These are phyloP conservation scores for Lepisosteus osseus DNA, from an alignment of 2,113 vertebrate species.

Conservation along the genomic window DNA sequence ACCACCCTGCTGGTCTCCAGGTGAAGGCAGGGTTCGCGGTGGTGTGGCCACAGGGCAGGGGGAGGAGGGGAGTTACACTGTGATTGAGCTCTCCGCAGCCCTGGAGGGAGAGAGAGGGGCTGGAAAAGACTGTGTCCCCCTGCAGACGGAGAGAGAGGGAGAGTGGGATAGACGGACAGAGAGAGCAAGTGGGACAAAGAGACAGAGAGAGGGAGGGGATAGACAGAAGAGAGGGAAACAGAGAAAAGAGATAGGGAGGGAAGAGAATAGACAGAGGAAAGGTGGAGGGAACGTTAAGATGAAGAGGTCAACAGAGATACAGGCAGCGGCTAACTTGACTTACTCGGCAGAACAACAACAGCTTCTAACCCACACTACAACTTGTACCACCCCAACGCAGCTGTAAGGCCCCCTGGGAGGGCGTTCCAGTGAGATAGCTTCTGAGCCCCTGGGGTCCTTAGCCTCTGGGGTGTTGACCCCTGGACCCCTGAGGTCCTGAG, in stretches of 20 bases:
- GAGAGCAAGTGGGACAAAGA: neutral
- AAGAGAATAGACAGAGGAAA: neutral
- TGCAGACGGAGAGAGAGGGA: conserved; percentile 47
- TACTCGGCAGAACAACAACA: conserved; percentile 32
- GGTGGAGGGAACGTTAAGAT: neutral
- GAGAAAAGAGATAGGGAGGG: neutral
- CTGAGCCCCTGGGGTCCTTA: conserved; percentile 39
- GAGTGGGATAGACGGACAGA: neutral
- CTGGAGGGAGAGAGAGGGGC: conserved; percentile 71
- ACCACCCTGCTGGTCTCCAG: conserved; percentile 31
- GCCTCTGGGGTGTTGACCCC: conserved; percentile 1
- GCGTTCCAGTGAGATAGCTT: neutral
- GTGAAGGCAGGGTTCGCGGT: conserved; percentile 59
- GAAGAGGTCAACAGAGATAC: conserved; percentile 21
- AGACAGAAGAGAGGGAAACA: neutral
- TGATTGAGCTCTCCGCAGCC: conserved; percentile 72
- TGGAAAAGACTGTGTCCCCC: conserved; percentile 75
- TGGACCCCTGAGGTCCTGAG: conserved; percentile 5
- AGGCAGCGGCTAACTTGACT: conserved; percentile 40
- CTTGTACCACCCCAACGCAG: conserved; percentile 55
- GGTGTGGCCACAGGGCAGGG: conserved; percentile 59
- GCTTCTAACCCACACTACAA: conserved; percentile 52
- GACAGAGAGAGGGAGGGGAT: neutral
- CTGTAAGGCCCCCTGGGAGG: conserved; percentile 4
- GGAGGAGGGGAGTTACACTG: conserved; percentile 60